Evolutionary conservation across 2,888 invertebrate genomes (phyloP).

Genomic region (Scaptomyza polygonia): DNA sequence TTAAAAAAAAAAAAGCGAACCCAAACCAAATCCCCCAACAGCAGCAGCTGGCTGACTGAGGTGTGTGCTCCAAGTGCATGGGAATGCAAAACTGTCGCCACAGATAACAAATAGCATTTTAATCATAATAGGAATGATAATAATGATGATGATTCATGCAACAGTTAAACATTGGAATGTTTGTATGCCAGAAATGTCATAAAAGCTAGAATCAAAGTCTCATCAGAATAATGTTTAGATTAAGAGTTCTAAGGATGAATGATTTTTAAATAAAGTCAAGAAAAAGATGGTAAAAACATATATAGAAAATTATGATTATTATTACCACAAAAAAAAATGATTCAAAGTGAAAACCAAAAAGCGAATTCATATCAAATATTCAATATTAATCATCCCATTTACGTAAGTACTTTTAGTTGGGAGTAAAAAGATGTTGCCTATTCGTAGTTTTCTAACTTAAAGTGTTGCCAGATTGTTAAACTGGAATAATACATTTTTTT

Average conservation of each 20-base stretch:
- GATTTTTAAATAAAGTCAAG: background rate
- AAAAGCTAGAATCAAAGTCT: background rate
- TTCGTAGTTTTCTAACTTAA: too few species aligned
- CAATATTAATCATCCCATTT: too few species aligned
- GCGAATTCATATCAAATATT: too few species aligned
- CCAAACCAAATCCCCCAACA: slow-evolving; percentile 40
- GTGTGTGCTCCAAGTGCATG: slow-evolving; percentile 30
- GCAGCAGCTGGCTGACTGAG: slow-evolving; percentile 14
- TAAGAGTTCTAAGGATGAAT: background rate
- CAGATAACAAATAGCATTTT: slow-evolving; percentile 23
- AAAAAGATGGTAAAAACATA: background rate
- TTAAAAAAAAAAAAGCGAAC: too few species aligned
- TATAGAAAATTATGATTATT: too few species aligned
- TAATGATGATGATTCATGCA: slow-evolving; percentile 35
- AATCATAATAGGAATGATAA: background rate
- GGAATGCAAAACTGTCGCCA: slow-evolving; percentile 62
- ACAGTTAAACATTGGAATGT: slow-evolving; percentile 5
- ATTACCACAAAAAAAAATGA: too few species aligned
- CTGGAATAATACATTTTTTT: too few species aligned
- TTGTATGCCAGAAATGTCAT: slow-evolving; percentile 4
- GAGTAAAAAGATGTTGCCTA: too few species aligned
- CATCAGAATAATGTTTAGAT: background rate
- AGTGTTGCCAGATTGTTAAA: too few species aligned
- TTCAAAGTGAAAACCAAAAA: too few species aligned
- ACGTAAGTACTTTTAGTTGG: too few species aligned